phyloP scores from a whole-genome alignment of 2,113 vertebrate species.

The Notiomystis cincta region DNA sequence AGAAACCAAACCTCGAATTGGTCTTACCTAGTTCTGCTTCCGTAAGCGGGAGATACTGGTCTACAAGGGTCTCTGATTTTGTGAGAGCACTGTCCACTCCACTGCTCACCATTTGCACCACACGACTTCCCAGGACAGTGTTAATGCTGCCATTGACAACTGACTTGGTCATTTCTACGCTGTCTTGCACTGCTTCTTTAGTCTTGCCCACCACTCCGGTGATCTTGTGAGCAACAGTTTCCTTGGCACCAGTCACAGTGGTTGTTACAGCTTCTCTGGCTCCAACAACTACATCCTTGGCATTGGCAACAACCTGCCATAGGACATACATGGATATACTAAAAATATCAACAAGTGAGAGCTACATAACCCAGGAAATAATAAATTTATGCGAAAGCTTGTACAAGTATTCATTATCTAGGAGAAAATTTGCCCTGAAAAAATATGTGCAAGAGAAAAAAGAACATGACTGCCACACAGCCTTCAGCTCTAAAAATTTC shows the following conservation, averaged over 20 bases:
- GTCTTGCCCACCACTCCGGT: conserved; percentile 74
- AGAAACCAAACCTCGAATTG: background rate
- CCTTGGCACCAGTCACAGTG: conserved; percentile 75
- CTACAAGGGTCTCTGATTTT: conserved; percentile 78
- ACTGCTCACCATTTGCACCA: conserved; percentile 65
- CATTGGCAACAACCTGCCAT: conserved; percentile 75
- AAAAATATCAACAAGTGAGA: background rate
- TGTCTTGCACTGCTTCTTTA: conserved; percentile 78
- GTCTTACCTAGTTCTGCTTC: conserved; percentile 82
- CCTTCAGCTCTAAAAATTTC: background rate
- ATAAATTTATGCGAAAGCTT: background rate
- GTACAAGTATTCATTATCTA: background rate
- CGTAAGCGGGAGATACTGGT: conserved; percentile 80
- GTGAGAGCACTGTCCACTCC: conserved; percentile 78
- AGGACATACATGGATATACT: background rate
- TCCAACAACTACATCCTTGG: conserved; percentile 75
- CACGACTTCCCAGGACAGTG: conserved; percentile 76
- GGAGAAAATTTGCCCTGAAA: background rate
- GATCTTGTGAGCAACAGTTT: conserved; percentile 77
- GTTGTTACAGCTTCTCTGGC: conserved; percentile 73
- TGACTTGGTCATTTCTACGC: conserved; percentile 82
- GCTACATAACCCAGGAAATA: background rate
- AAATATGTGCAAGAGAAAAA: background rate
- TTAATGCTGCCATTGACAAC: conserved; percentile 79
- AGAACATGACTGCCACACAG: background rate